Evolutionary conservation across 1,140 invertebrate species (phyloP), one percentile per base, ranked within the genome.

Genomic region (Muscidifurax raptorellus): DNA sequence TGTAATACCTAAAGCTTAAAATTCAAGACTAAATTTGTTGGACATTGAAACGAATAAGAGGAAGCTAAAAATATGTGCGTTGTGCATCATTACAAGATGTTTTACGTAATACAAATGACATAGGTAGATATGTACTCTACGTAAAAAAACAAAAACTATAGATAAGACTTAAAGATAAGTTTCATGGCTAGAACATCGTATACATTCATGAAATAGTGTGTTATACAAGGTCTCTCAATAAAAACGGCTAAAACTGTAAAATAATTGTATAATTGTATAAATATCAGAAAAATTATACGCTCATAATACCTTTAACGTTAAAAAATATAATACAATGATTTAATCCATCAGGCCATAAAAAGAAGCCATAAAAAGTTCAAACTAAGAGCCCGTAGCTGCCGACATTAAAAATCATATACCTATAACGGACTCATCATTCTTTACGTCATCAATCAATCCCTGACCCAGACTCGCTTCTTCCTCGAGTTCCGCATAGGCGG

Each of bases 141-240:
- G 52, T 59, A 59, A n/a, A 59, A 47, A 59, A 59, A 12, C 44
- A 47, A 47, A 47, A 18, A 18, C 52, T 36, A n/a, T 66, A 44
- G 66, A 80, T 80, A 80, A 80, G 78, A 80, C 27, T 80, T n/a
- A 10, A 25, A 22, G 64, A 71, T 80, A 22, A 28, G 25, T 47
- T 80, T 18, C 66, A 71, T 22, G 3, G 36, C 2, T n/a, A 2
- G 18, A 47, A 12, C 27, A 44, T 32, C 32, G 59, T 72, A 27
- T 27, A 52, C 28, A 32, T 78, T 64, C 10, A 59, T n/a, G 7
- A 47, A 59, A 52, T 27, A 75, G 18, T 52, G 28, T 10, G 18
- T 28, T 52, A 18, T 28, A 22, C 52, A 59, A 59, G 52, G 52
- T n/a, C 18, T 15, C 52, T 15, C 52, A 18, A 22, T 59, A 47